Evolutionary conservation across 2,888 invertebrate species (phyloP), one percentile per base, ranked within the genome.

Genomic region (Cistogaster globosa): DNA sequence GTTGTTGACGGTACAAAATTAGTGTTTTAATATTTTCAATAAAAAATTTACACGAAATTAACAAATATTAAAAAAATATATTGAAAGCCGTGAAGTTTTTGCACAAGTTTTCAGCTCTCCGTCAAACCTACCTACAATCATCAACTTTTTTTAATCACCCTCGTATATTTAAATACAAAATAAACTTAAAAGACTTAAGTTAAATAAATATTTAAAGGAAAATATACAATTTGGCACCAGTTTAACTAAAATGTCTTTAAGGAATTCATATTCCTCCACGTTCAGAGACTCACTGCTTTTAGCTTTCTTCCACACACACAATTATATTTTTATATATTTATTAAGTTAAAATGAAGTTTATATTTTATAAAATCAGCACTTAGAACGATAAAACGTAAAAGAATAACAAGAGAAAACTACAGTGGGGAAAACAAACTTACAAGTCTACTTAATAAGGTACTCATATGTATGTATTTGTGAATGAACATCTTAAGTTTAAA

Each of bases 361-460:
- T 45, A 14, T 53, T 69, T 65, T 74, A 7, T 22, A 3, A 16
- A 38, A 38, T 38, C 45, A 16, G n/a, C 22, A 45, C 65, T 36
- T 53, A 53, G 5, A 36, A 53, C 58, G 32, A 55, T 51, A 65
- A 68, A 63, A 36, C 4, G 12, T 38, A 14, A 51, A 53, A 18
- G 26, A 71, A 36, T 42, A 58, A 20, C 22, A 45, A 32, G 42
- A 36, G 14, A 63, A 53, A 53, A 60, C 8, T 26, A 38, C 45
- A 69, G 62, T 68, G 45, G 60, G 22, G 22, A 53, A 53, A 53
- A 74, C 45, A 67, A 48, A 63, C 48, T 26, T 26, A 45, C 18
- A 69, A 75, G 69, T 82, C 63, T 76, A 38, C 51, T 82, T 78
- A 63, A 75, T 57, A 78, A 78, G 65, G 68, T 77, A 81, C 74